phyloP scores from a whole-genome alignment of 1,140 invertebrate genomes.

The Caenorhabditis briggsae region DNA sequence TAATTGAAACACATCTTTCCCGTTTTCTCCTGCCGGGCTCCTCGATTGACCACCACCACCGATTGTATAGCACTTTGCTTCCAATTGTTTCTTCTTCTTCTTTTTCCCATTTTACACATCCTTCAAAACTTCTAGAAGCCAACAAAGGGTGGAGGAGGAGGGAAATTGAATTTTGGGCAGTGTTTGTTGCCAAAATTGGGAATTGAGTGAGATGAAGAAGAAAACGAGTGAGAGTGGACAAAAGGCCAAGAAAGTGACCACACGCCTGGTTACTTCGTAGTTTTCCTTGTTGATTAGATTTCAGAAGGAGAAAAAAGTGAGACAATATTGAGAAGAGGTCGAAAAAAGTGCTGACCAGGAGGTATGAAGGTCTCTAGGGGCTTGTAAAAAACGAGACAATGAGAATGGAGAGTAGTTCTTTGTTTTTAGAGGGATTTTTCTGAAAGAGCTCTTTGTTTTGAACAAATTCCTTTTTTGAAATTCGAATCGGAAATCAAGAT shows the following conservation, averaged over 20 bases:
- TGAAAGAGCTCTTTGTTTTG: no score
- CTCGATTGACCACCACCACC: constrained; percentile 42
- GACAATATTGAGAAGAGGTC: constrained; percentile 39
- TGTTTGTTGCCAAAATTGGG: constrained; percentile 59
- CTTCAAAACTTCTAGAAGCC: constrained; percentile 53
- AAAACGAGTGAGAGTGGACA: constrained; percentile 1
- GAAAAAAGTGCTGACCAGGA: constrained; percentile 51
- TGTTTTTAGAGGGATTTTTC: no score
- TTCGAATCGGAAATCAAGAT: background rate
- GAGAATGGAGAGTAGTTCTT: no score
- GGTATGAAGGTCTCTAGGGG: background rate
- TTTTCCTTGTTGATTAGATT: constrained; percentile 37
- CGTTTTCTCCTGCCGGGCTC: constrained; percentile 17
- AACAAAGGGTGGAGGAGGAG: background rate
- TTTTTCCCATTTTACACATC: constrained; percentile 34
- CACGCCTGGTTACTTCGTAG: constrained; percentile 17
- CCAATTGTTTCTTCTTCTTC: background rate
- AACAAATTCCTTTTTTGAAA: background rate
- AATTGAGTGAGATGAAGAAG: constrained; percentile 41
- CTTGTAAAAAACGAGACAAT: no score
- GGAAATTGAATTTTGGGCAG: constrained; percentile 37
- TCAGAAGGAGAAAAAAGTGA: background rate
- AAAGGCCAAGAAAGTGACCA: constrained; percentile 57
- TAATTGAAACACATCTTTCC: constrained; percentile 53
- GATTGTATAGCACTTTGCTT: constrained; percentile 56